Evolutionary conservation across 1,140 invertebrate species (phyloP).

Genomic region (Eriosoma lanigerum): DNA sequence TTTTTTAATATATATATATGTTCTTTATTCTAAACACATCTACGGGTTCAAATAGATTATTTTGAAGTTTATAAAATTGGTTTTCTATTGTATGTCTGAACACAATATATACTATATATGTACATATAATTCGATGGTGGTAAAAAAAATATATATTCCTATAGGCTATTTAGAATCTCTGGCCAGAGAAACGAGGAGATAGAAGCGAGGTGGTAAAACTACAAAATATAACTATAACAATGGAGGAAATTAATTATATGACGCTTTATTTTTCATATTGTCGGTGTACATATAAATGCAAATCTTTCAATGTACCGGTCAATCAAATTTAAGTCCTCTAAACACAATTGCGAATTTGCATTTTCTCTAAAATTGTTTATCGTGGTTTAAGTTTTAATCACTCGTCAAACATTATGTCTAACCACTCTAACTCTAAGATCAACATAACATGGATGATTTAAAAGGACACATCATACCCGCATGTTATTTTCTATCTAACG

Average conservation of each 20-base stretch:
- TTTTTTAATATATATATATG: too few relatives aligned
- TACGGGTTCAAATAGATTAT: constrained; percentile 9
- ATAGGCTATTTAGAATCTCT: neutral
- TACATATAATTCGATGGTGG: neutral
- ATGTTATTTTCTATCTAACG: too few relatives aligned
- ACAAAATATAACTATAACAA: neutral
- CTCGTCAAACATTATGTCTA: neutral
- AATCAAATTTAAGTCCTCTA: neutral
- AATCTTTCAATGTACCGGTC: constrained; percentile 6
- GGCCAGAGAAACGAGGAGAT: neutral
- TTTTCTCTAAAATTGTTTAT: neutral
- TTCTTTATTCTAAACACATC: neutral
- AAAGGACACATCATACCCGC: too few relatives aligned
- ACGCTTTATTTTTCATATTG: constrained; percentile 5
- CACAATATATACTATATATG: neutral
- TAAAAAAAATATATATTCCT: neutral
- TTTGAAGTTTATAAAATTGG: constrained; percentile 9
- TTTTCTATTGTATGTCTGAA: constrained; percentile 12
- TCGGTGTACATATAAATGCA: constrained; percentile 17
- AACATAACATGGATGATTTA: neutral
- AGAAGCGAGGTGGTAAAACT: constrained; percentile 20
- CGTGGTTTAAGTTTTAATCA: too few relatives aligned
- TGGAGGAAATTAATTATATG: constrained; percentile 18
- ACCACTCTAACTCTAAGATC: neutral
- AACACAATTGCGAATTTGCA: neutral